phyloP scores from a whole-genome alignment of 2,888 invertebrate genomes.

The Eremobia ochroleuca region DNA sequence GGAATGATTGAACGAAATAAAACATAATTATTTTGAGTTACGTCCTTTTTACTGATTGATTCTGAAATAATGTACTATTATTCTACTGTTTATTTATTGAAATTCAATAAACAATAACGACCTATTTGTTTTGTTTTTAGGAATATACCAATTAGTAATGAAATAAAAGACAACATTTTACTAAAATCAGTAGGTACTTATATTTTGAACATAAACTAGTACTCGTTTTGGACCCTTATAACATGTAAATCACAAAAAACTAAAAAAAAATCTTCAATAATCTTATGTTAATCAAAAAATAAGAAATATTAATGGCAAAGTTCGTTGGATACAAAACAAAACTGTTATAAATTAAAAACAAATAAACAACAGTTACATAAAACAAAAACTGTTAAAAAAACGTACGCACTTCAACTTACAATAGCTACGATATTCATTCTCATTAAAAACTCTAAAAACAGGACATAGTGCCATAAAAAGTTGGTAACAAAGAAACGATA shows the following conservation, averaged over 20 bases:
- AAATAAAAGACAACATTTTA: slow-evolving; percentile 11
- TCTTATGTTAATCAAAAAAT: slow-evolving; percentile 1
- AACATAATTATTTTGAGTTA: slow-evolving; percentile 7
- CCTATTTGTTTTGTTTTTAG: slow-evolving; percentile 9
- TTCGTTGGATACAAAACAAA: slow-evolving; percentile 1
- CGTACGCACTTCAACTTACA: too few relatives aligned
- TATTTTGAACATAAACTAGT: slow-evolving; percentile 19
- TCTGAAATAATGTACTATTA: slow-evolving; percentile 15
- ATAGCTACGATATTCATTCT: slow-evolving; percentile 4
- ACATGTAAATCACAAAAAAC: slow-evolving; percentile 5
- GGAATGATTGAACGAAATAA: slow-evolving; percentile 12
- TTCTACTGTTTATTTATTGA: slow-evolving; percentile 10
- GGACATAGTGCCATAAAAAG: background rate
- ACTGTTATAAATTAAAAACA: too few relatives aligned
- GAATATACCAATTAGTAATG: background rate
- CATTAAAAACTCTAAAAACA: slow-evolving; percentile 16
- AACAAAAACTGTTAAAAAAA: background rate
- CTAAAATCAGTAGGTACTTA: slow-evolving; percentile 6
- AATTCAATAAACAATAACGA: background rate
- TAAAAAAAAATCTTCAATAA: background rate
- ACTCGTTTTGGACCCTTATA: background rate
- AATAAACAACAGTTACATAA: too few relatives aligned
- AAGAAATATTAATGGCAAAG: background rate
- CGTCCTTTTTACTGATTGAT: slow-evolving; percentile 7
- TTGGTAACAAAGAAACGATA: slow-evolving; percentile 8